phyloP scores from a whole-genome alignment of 2,113 vertebrate genomes.

The Holacanthus passer region DNA sequence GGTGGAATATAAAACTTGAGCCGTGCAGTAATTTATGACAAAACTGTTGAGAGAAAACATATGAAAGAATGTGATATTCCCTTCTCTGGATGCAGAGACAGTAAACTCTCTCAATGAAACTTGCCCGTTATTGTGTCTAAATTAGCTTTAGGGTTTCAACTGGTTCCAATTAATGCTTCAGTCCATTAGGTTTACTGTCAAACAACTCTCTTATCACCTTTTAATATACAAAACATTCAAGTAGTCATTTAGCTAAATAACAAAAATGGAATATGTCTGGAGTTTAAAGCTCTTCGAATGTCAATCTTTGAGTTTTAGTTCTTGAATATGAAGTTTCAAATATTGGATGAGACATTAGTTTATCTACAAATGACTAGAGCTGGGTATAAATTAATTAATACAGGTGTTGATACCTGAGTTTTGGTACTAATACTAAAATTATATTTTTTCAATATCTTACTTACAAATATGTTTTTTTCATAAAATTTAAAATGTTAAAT shows the following conservation, averaged over 20 bases:
- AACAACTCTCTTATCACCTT: neutral
- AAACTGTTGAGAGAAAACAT: neutral
- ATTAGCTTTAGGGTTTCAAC: neutral
- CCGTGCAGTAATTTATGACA: slow-evolving; percentile 3
- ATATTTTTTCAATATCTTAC: no score
- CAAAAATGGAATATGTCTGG: neutral
- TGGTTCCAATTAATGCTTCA: neutral
- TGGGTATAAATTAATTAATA: no score
- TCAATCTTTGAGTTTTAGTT: neutral
- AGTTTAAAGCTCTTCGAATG: neutral
- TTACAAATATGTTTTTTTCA: neutral
- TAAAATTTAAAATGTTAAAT: no score
- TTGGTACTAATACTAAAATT: no score
- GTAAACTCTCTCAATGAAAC: neutral
- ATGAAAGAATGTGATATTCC: neutral
- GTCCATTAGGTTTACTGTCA: neutral
- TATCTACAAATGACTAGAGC: no score
- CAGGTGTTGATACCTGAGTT: no score
- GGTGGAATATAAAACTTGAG: neutral
- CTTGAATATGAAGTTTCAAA: neutral
- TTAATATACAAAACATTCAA: neutral
- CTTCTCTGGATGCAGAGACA: neutral
- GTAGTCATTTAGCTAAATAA: neutral
- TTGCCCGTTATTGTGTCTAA: neutral
- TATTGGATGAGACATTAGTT: neutral